Evolutionary conservation across 2,113 vertebrate genomes (phyloP).

Genomic region (Austrofundulus limnaeus): DNA sequence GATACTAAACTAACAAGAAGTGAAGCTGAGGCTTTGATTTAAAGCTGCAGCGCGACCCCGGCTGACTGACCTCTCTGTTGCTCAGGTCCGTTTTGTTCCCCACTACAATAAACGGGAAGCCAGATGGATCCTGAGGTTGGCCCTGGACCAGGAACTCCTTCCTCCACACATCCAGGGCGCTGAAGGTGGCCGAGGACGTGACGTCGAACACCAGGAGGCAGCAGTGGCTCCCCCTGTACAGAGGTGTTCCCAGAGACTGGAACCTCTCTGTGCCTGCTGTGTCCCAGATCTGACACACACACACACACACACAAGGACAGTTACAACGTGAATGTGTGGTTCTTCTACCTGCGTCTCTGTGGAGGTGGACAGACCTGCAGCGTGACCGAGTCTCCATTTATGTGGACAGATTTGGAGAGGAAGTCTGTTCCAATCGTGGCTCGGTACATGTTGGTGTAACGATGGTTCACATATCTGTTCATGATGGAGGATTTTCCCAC

Average conservation of each 20-base stretch:
- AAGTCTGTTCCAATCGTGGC: constrained; percentile 71
- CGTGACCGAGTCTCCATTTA: constrained; percentile 43
- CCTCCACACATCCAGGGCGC: constrained; percentile 57
- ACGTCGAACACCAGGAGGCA: constrained; percentile 74
- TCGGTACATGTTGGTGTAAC: constrained; percentile 65
- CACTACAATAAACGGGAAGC: constrained; percentile 70
- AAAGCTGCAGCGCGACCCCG: not conserved
- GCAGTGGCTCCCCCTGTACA: constrained; percentile 67
- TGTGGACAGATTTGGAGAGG: constrained; percentile 61
- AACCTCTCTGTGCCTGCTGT: constrained; percentile 72
- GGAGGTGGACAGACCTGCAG: constrained; percentile 57
- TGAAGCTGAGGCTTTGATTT: too few relatives aligned
- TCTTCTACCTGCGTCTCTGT: not conserved
- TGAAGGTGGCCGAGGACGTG: constrained; percentile 61
- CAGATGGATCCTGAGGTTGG: constrained; percentile 40
- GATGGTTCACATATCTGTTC: constrained; percentile 70
- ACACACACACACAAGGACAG: constrained; percentile 2
- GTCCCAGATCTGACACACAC: constrained; percentile 67
- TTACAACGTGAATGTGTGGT: not conserved
- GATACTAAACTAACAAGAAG: too few relatives aligned
- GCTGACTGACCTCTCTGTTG: constrained; percentile 64
- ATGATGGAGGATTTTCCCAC: constrained; percentile 75
- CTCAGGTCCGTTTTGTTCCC: constrained; percentile 72
- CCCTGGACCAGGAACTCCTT: constrained; percentile 71
- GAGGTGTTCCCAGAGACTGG: constrained; percentile 62